Percentiles rank a stretch among this genome's conserved stretches.
Evolutionary conservation across 2,113 vertebrate species (phyloP).

Genomic region (Sterrhoptilus dennistouni): DNA sequence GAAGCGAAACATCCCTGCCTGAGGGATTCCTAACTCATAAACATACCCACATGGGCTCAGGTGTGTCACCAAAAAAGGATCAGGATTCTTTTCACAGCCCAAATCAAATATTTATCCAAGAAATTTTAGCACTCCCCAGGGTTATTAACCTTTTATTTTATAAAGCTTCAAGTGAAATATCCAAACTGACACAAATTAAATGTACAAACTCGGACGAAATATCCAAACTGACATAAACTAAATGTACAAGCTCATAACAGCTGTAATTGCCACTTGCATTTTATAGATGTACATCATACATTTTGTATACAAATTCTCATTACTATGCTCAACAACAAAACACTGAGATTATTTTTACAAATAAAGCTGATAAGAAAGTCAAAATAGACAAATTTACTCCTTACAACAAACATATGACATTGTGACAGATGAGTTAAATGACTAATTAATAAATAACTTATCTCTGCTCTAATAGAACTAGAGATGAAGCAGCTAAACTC

Average conservation of each 20-base stretch:
- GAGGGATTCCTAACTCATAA: rapidly evolving
- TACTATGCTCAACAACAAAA: background rate
- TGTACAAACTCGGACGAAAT: background rate
- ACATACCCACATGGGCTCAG: rapidly evolving
- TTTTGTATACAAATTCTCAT: background rate
- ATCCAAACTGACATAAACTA: background rate
- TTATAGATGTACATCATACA: background rate
- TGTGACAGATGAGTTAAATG: background rate
- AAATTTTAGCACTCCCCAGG: background rate
- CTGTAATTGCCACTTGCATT: background rate
- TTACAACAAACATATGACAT: background rate
- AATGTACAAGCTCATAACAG: background rate
- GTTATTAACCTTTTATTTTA: background rate
- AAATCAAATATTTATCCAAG: background rate
- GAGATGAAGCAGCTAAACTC: background rate
- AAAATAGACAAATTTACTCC: background rate
- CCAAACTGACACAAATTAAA: background rate
- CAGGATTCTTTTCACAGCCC: background rate
- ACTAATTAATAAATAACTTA: background rate
- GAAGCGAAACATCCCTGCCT: background rate
- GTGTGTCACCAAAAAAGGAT: background rate
- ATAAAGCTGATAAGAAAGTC: background rate
- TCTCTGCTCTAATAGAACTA: background rate
- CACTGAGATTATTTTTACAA: background rate
- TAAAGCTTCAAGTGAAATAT: background rate